Conservation (phyloP, 2,113 vertebrate species). For the Ramphastos sulfuratus region DNA sequence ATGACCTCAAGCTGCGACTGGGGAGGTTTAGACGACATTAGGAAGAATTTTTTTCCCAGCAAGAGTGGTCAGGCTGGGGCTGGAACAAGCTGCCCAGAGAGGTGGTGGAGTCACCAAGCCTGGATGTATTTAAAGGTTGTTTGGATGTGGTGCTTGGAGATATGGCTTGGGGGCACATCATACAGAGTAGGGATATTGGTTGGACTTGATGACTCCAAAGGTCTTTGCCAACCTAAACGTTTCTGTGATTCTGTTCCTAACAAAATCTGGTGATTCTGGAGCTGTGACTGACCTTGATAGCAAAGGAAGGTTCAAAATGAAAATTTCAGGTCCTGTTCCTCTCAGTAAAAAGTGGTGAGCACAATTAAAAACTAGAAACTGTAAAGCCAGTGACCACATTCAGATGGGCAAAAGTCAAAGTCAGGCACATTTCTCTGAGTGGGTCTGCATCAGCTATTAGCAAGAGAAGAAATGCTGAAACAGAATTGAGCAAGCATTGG, state of each 20-base stretch:
- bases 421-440: neutral
- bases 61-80: too few species aligned
- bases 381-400: neutral
- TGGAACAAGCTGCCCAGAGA: too few species aligned
- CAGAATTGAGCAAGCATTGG: neutral
- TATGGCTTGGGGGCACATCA: too few species aligned
- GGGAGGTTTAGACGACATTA: too few species aligned
- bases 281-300: neutral
- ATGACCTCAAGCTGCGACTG: too few species aligned
- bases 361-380: neutral
- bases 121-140: too few species aligned
- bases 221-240: too few species aligned
- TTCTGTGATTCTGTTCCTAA: neutral
- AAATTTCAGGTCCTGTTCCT: neutral
- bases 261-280: neutral
- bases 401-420: neutral
- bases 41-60: too few species aligned
- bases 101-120: too few species aligned
- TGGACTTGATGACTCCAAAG: too few species aligned
- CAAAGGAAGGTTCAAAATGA: neutral
- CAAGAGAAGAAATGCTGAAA: neutral
- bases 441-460: neutral
- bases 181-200: too few species aligned
- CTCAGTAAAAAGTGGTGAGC: neutral
- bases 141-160: too few species aligned